phyloP scores from a whole-genome alignment of 2,888 invertebrate genomes.

The Latheticus oryzae region DNA sequence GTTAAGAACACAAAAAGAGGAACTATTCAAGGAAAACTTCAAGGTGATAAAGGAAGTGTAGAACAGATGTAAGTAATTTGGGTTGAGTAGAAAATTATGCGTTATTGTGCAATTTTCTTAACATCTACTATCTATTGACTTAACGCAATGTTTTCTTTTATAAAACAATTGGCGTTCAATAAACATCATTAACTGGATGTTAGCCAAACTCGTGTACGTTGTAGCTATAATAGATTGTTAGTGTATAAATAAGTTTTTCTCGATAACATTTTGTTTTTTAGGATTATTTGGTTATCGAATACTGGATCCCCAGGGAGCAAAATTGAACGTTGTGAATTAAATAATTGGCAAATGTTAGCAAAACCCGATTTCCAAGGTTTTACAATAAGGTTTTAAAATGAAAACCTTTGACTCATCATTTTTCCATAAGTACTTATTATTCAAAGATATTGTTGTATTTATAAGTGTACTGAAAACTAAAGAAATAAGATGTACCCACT shows the following conservation, averaged over 20 bases:
- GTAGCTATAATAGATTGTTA: slow-evolving; percentile 29
- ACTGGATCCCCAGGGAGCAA: slow-evolving; percentile 87
- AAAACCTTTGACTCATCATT: no score
- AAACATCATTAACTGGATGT: slow-evolving; percentile 30
- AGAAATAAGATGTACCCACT: no score
- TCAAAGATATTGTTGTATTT: no score
- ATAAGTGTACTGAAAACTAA: no score
- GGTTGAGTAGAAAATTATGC: no score
- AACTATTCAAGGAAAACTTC: slow-evolving; percentile 90
- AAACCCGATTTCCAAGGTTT: slow-evolving; percentile 79
- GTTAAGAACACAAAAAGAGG: slow-evolving; percentile 90
- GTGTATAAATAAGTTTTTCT: slow-evolving; percentile 25
- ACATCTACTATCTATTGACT: not conserved
- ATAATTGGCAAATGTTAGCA: slow-evolving; percentile 82
- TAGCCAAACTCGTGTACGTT: slow-evolving; percentile 32
- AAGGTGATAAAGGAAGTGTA: slow-evolving; percentile 81
- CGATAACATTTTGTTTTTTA: slow-evolving; percentile 64
- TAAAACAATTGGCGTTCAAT: slow-evolving; percentile 15
- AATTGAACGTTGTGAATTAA: slow-evolving; percentile 84
- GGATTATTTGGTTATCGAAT: slow-evolving; percentile 85
- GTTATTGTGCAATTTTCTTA: no score
- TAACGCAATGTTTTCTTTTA: slow-evolving; percentile 8
- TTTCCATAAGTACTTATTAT: no score
- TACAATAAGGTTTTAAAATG: slow-evolving; percentile 82
- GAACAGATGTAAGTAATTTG: slow-evolving; percentile 87